A percentile compares a stretch with the other conserved stretches of the same genome.
Conservation (phyloP, 2,888 invertebrate genomes). For the Drosophila kambysellisi region DNA sequence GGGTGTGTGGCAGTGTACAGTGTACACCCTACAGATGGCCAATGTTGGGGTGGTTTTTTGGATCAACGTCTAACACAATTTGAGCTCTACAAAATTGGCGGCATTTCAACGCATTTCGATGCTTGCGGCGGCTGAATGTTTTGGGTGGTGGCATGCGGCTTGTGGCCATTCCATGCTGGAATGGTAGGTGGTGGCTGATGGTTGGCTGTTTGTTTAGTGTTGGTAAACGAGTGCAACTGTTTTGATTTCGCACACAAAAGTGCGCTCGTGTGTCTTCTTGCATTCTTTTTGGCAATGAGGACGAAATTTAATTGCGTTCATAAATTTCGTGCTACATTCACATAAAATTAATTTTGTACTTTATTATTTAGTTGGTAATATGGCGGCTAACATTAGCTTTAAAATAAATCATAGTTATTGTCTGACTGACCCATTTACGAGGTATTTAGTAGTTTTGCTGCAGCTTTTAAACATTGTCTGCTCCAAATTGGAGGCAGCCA, state of each 20-base stretch:
- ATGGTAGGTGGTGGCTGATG: conserved; percentile 1
- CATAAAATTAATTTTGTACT: conserved; percentile 20
- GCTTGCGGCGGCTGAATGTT: conserved; percentile 44
- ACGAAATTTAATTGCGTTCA: conserved; percentile 57
- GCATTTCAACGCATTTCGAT: conserved; percentile 71
- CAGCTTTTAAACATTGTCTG: conserved; percentile 1
- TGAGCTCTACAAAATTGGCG: conserved; percentile 68
- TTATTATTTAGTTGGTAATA: conserved; percentile 26
- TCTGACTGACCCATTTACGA: conserved; percentile 49
- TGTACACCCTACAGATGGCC: conserved; percentile 18
- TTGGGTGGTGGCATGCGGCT: conserved; percentile 56
- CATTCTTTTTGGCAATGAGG: conserved; percentile 26
- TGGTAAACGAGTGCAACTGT: conserved; percentile 50
- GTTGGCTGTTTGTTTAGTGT: conserved; percentile 39
- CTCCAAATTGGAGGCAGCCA: conserved; percentile 41
- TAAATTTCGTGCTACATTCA: conserved; percentile 50
- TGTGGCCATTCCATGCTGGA: conserved; percentile 2
- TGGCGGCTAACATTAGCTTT: not conserved
- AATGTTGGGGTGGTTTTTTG: conserved; percentile 37
- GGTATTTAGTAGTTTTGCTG: not conserved
- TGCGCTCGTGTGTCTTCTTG: conserved; percentile 24
- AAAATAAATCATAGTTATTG: conserved; percentile 55
- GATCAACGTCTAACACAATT: conserved; percentile 67
- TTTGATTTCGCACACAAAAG: conserved; percentile 51
- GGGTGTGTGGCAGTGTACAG: conserved; percentile 27